A percentile compares a stretch with the other conserved stretches of the same genome.
Conservation (phyloP, 2,888 invertebrate species). For the Limnephilus lunatus region DNA sequence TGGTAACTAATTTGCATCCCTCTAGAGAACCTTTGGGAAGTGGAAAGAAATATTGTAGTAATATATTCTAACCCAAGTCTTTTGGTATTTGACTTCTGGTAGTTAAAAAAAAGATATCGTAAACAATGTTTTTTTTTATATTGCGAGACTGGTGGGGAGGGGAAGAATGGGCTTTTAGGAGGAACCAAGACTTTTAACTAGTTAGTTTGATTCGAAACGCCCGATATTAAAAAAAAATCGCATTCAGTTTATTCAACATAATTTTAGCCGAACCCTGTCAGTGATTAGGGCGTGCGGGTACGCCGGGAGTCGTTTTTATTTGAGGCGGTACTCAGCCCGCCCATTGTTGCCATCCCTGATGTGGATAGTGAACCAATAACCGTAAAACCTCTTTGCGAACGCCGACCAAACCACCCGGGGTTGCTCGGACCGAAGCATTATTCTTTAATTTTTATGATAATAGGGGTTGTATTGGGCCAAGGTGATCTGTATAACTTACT, state of each 20-base stretch:
- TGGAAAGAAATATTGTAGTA: too few relatives aligned
- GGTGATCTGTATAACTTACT: constrained; percentile 8
- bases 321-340: constrained; percentile 54
- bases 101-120: too few relatives aligned
- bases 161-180: too few relatives aligned
- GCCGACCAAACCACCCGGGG: constrained; percentile 37
- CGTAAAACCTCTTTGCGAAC: constrained; percentile 46
- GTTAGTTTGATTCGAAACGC: background rate
- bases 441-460: constrained; percentile 7
- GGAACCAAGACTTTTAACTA: too few relatives aligned
- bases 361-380: constrained; percentile 53
- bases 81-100: too few relatives aligned
- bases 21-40: too few relatives aligned
- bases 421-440: background rate
- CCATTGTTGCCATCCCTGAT: constrained; percentile 50
- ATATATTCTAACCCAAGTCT: background rate
- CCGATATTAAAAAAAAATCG: background rate
- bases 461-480: background rate
- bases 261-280: constrained; percentile 27
- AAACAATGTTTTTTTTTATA: too few relatives aligned
- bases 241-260: background rate
- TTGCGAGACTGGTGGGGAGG: too few relatives aligned
- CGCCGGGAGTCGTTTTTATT: constrained; percentile 54
- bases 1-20: too few relatives aligned
- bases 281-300: constrained; percentile 31